phyloP scores from a whole-genome alignment of 64 coral and sea anemone genomes.

The Montipora cactus region DNA sequence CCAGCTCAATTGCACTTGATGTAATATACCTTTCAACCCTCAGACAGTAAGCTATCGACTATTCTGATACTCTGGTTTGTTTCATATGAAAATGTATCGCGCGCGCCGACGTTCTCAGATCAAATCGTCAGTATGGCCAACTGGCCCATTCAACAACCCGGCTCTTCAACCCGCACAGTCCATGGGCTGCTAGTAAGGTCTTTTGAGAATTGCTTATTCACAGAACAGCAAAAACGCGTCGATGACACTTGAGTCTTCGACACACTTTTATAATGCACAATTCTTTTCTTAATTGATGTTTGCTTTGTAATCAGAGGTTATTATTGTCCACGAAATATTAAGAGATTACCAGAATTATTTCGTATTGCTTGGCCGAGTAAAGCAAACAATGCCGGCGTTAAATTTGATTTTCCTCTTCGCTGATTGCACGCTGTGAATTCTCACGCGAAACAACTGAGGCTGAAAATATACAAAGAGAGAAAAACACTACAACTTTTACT shows the following conservation, averaged over 20 bases:
- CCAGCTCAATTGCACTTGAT: slow-evolving; percentile 7
- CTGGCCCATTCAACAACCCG: too few relatives aligned
- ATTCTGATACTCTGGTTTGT: not conserved
- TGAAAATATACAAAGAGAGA: not conserved
- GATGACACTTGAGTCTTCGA: not conserved
- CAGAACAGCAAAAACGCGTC: slow-evolving; percentile 9
- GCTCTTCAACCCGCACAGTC: not conserved
- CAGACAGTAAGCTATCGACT: slow-evolving; percentile 11
- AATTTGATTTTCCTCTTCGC: slow-evolving; percentile 52
- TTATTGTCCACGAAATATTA: slow-evolving; percentile 33
- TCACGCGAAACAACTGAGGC: slow-evolving; percentile 28
- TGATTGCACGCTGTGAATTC: slow-evolving; percentile 56
- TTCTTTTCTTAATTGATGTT: slow-evolving; percentile 26
- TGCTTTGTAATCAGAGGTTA: slow-evolving; percentile 51
- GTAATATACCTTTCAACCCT: not conserved
- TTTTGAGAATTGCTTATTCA: not conserved
- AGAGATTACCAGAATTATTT: slow-evolving; percentile 41
- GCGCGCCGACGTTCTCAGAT: not conserved
- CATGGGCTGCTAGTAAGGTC: not conserved
- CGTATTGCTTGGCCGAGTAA: slow-evolving; percentile 12
- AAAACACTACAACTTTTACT: slow-evolving; percentile 14
- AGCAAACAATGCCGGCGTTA: slow-evolving; percentile 38
- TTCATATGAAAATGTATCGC: not conserved
- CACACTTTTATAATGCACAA: slow-evolving; percentile 13
- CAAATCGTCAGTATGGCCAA: not conserved